Conservation (phyloP, 2,888 invertebrate genomes). For the Orthonychiurus folsomi region DNA sequence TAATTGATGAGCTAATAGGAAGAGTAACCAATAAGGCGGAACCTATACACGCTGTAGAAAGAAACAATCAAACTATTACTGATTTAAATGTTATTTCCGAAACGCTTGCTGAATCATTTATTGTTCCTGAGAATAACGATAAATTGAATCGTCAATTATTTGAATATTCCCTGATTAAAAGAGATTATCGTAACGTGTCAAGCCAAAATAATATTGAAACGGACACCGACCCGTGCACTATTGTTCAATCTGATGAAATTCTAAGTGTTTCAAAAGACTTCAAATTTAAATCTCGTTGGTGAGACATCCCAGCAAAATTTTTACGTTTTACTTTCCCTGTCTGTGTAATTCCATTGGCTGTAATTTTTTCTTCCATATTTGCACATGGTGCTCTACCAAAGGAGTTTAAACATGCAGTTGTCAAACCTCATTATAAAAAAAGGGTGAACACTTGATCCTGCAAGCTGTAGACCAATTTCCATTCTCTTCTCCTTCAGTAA, state of each 20-base stretch:
- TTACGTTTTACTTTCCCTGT: neutral
- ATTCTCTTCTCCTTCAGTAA: constrained; percentile 6
- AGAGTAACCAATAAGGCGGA: neutral
- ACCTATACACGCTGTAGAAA: neutral
- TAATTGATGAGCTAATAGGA: neutral
- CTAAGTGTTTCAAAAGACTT: neutral
- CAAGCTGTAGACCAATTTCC: constrained; percentile 4
- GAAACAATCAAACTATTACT: neutral
- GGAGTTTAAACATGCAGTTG: neutral
- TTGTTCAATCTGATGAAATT: neutral
- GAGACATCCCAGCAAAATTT: neutral
- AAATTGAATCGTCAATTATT: neutral
- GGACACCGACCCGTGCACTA: neutral
- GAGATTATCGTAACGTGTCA: no score
- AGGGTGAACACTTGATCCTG: neutral
- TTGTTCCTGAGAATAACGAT: neutral
- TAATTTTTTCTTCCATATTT: neutral
- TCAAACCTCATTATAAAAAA: constrained; percentile 1
- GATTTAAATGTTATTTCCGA: neutral
- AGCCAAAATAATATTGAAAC: neutral
- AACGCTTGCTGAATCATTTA: neutral
- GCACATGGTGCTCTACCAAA: neutral
- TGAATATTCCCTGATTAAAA: neutral
- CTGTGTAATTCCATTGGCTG: neutral
- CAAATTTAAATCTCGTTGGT: neutral